Conservation (phyloP, 2,113 vertebrate genomes). For the Numenius arquata region DNA sequence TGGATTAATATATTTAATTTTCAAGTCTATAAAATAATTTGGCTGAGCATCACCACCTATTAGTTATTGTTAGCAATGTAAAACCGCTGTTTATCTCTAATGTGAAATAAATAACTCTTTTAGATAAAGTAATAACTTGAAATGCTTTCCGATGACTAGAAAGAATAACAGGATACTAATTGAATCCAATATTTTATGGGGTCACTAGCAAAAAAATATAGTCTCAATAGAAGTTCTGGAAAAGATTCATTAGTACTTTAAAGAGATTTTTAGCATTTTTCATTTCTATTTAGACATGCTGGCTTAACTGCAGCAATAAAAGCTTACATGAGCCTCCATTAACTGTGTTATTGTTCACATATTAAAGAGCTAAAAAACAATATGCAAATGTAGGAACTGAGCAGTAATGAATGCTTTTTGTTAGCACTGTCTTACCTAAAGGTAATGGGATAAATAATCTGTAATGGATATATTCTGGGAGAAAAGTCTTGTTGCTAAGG, state of each 20-base stretch:
- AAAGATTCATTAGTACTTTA: conserved; percentile 5
- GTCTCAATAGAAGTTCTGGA: neutral
- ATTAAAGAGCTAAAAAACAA: neutral
- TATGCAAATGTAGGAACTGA: neutral
- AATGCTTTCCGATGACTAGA: neutral
- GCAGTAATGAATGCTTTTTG: neutral
- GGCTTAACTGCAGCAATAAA: neutral
- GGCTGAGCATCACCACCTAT: neutral
- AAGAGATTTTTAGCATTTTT: neutral
- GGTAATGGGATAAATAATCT: conserved; percentile 22
- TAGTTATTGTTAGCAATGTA: neutral
- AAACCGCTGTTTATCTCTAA: neutral
- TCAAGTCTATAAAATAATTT: neutral
- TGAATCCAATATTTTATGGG: neutral
- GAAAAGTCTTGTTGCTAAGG: neutral
- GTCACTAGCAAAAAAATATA: neutral
- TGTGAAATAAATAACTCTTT: neutral
- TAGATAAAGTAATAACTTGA: neutral
- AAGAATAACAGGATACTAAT: neutral
- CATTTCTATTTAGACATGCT: neutral
- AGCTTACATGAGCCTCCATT: neutral
- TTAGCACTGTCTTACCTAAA: neutral
- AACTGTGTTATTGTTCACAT: neutral
- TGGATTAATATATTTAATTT: neutral
- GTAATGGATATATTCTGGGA: neutral